Percentiles rank a stretch among this genome's conserved stretches.
phyloP scores from a whole-genome alignment of 2,113 vertebrate genomes.

The Polypterus senegalus region DNA sequence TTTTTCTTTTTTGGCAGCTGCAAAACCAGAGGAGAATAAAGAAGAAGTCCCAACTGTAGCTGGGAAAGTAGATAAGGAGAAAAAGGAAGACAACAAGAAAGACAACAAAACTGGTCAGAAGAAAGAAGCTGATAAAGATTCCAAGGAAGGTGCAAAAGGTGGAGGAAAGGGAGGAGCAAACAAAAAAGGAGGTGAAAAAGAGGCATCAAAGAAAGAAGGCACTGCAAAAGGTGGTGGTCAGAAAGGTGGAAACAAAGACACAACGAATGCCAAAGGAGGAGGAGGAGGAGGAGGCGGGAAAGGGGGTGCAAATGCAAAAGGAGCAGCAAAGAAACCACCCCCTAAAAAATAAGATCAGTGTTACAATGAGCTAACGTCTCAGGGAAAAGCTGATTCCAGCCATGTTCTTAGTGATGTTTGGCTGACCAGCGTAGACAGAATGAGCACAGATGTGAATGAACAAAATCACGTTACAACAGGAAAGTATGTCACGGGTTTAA shows the following conservation, averaged over 20 bases:
- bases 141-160: slow-evolving; percentile 38
- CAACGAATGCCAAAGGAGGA: slow-evolving; percentile 13
- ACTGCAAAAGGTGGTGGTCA: slow-evolving; percentile 6
- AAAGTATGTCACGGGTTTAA: too few species aligned
- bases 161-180: slow-evolving; percentile 30
- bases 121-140: slow-evolving; percentile 40
- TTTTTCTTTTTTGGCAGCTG: slow-evolving; percentile 33
- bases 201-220: slow-evolving; percentile 20
- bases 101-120: slow-evolving; percentile 2
- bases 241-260: slow-evolving; percentile 15
- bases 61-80: slow-evolving; percentile 46
- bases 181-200: slow-evolving; percentile 36
- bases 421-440: too few species aligned
- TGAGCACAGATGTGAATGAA: too few species aligned
- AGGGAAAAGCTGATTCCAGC: too few species aligned
- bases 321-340: slow-evolving; percentile 31
- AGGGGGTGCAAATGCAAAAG: slow-evolving; percentile 14
- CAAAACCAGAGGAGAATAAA: slow-evolving; percentile 33
- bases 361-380: too few species aligned
- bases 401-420: too few species aligned
- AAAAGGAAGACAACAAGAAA: slow-evolving; percentile 32
- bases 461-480: too few species aligned
- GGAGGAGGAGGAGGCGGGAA: background rate
- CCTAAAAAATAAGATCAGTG: slow-evolving; percentile 22
- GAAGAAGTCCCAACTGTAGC: slow-evolving; percentile 48